Base-by-base conservation (phyloP, 2,113 vertebrate species). In the Syngnathus floridae region DNA sequence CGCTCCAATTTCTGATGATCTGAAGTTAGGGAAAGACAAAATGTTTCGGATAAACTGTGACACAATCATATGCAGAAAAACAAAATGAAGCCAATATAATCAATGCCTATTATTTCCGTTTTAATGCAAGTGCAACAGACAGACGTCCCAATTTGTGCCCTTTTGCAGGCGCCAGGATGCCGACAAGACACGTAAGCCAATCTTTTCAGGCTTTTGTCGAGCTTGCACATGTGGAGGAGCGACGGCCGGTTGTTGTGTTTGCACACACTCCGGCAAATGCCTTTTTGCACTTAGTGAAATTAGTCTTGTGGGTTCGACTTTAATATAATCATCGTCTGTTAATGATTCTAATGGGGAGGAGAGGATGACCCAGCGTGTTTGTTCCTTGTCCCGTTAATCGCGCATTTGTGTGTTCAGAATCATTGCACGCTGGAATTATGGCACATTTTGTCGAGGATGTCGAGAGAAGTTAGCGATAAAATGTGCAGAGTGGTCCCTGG, bases 1-100 rank as follows among this genome's bases (percentile, higher is more conserved):
- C 88, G 85, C 17, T 89, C 88, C 67, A 89, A 69, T 73, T 89
- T 89, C 84, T 89, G 88, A 62, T 89, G 88, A 85, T 89, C 88
- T 89, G 78, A 48, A 49, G 38, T 66, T 10, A 78, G 17, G 57
- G 8, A 59, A 51, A 38, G 37, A 56, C 21, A 54, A 3, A 22
- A 7, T 8, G 46, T 48, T 48, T 14, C 8, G 7, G 19, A 31
- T 3, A 31, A 31, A 31, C 26, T 1, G 35, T 8, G 56, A 37
- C 35, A 19, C 17, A n/a, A 58, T 36, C 56, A n/a, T 8, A 57
- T 57, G 55, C 13, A 6, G 26, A 16, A 16, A 26, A 5, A 19
- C 4, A 40, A 59, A 60, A 60, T 3, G 4, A 37, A 58, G 10
- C 37, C n/a, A 6, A 22, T n/a, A 43, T 43, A 0, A 35, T 56